These are phyloP conservation scores for Geopemphigus sp. DNA, from an alignment of 1,140 invertebrate species.

Conservation along the genomic window DNA sequence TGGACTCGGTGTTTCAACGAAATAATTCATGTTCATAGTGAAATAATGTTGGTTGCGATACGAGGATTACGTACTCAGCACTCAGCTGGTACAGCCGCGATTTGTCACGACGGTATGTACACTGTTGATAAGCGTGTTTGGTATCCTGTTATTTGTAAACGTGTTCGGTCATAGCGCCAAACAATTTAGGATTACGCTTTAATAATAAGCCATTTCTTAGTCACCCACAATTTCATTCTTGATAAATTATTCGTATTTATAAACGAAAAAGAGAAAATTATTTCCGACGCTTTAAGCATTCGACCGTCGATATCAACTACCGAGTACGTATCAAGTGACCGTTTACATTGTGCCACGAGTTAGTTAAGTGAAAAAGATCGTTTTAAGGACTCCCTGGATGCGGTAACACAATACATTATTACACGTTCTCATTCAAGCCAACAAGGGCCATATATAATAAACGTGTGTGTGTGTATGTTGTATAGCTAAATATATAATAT, in stretches of 20 bases:
- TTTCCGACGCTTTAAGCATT: too few species aligned
- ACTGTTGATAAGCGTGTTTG: slow-evolving; percentile 12
- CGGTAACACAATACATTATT: not conserved
- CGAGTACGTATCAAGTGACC: too few species aligned
- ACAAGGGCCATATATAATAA: not conserved
- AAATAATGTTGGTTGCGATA: slow-evolving; percentile 6
- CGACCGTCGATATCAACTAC: too few species aligned
- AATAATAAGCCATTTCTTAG: not conserved
- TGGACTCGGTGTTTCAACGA: not conserved
- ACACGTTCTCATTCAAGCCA: not conserved
- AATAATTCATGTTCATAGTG: not conserved
- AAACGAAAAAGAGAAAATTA: not conserved
- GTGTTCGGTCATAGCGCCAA: not conserved
- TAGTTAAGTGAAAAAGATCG: too few species aligned
- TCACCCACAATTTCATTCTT: not conserved
- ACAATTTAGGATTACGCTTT: not conserved
- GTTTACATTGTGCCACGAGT: too few species aligned
- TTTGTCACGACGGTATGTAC: slow-evolving; percentile 1
- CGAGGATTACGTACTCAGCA: slow-evolving; percentile 8
- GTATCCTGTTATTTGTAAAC: not conserved
- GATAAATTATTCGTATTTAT: not conserved
- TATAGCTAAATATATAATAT: too few species aligned
- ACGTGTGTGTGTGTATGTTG: not conserved
- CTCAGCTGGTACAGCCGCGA: too few species aligned
- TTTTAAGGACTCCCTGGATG: not conserved